A percentile compares a stretch with the other conserved stretches of the same genome.
phyloP scores from a whole-genome alignment of 1,140 invertebrate genomes.

The Branchinecta lynchi region DNA sequence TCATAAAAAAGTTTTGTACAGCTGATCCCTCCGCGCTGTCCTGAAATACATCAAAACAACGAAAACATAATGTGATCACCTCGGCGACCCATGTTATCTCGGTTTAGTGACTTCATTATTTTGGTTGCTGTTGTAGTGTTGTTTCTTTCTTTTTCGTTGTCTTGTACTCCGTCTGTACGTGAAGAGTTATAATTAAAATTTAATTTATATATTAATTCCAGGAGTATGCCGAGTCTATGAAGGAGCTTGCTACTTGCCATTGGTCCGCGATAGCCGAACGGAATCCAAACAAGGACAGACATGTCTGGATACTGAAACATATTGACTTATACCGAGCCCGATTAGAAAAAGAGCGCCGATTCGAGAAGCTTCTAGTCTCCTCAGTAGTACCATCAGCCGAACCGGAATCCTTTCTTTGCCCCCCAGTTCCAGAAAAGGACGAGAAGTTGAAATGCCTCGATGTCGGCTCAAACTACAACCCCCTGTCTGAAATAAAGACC shows the following conservation, averaged over 20 bases:
- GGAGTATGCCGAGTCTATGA: conserved; percentile 8
- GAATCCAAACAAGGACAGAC: background rate
- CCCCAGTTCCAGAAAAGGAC: background rate
- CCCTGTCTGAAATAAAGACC: background rate
- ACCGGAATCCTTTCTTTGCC: background rate
- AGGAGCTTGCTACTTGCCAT: background rate
- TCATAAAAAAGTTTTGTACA: no score
- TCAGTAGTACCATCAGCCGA: background rate
- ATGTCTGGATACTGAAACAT: background rate
- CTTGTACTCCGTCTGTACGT: no score
- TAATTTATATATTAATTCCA: background rate
- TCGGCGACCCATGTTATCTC: no score
- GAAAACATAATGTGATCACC: no score
- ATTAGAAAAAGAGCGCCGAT: background rate
- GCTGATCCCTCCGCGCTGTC: no score
- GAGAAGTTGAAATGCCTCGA: background rate
- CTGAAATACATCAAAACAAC: no score
- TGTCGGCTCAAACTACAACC: background rate
- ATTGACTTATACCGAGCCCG: background rate
- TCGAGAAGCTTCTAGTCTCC: background rate
- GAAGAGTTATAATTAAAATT: no score
- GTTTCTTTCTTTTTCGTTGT: no score
- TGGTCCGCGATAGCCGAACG: background rate
- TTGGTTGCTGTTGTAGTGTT: no score
- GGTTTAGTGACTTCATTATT: no score